phyloP scores from a whole-genome alignment of 92 coral and sea anemone genomes.

The Anthopleura xanthogrammica region DNA sequence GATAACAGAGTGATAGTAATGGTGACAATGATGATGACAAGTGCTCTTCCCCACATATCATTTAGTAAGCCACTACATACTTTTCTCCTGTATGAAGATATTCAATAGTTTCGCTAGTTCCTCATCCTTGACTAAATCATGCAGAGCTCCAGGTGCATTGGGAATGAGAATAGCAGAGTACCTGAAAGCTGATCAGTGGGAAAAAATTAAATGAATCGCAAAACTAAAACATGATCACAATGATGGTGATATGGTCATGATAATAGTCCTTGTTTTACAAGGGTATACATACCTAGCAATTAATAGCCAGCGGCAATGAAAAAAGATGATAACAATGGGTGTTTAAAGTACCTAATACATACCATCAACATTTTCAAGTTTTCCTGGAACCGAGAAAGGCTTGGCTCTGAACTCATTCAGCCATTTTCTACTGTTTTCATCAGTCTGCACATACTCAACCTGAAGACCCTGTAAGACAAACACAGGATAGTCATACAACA shows the following conservation, averaged over 20 bases:
- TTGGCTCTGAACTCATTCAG: conserved; percentile 90
- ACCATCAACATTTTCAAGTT: conserved; percentile 96
- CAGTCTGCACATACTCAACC: conserved; percentile 83
- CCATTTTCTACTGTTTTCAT: conserved; percentile 94
- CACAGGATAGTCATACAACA: too few relatives aligned
- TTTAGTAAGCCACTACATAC: conserved; percentile 46
- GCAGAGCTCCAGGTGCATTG: conserved; percentile 91
- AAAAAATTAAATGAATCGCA: not conserved
- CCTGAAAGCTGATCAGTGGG: conserved; percentile 55
- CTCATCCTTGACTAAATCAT: conserved; percentile 72
- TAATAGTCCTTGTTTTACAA: not conserved
- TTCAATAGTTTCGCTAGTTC: conserved; percentile 76
- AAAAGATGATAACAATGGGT: not conserved
- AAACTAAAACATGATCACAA: not conserved
- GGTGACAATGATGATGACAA: too few relatives aligned
- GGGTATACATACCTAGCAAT: not conserved
- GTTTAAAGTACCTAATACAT: not conserved
- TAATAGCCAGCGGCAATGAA: not conserved
- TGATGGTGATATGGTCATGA: not conserved
- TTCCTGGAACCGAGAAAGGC: conserved; percentile 96
- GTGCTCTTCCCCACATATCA: too few relatives aligned
- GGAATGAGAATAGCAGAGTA: conserved; percentile 89
- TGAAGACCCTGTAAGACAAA: conserved; percentile 71
- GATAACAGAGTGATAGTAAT: too few relatives aligned
- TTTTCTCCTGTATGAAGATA: conserved; percentile 74